Percentiles rank a stretch among this genome's conserved stretches.
phyloP scores from a whole-genome alignment of 2,888 invertebrate species.

The Sarcophaga carnaria region DNA sequence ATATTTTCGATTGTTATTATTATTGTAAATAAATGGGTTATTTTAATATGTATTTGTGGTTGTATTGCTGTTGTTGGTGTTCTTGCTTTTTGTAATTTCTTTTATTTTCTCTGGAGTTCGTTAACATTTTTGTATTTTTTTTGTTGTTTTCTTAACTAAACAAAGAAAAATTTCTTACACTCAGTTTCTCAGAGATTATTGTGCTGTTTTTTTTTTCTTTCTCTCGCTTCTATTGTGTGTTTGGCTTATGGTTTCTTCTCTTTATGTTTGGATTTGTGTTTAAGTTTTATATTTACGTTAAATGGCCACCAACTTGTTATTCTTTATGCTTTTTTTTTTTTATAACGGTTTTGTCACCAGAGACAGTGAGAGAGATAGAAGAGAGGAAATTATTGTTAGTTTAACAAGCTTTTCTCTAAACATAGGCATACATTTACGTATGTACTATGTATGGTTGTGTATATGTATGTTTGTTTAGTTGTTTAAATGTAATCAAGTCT shows the following conservation, averaged over 20 bases:
- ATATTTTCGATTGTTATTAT: conserved; percentile 40
- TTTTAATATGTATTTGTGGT: conserved; percentile 20
- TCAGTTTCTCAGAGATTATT: background rate
- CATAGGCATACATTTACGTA: no score
- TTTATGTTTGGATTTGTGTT: background rate
- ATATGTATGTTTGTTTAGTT: background rate
- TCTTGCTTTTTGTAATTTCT: conserved; percentile 13
- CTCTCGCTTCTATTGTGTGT: background rate
- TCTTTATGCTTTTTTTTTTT: conserved; percentile 3
- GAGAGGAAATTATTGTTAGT: no score
- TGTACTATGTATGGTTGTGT: background rate
- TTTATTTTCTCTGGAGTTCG: conserved; percentile 57
- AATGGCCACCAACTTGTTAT: conserved; percentile 35
- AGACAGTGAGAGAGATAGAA: no score
- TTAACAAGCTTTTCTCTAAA: no score
- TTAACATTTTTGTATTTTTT: conserved; percentile 44
- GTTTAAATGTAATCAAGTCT: background rate
- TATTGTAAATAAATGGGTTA: conserved; percentile 51
- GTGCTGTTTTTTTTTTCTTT: background rate
- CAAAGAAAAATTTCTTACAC: conserved; percentile 43
- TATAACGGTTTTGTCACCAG: background rate
- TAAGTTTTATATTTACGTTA: background rate
- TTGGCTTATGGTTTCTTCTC: background rate
- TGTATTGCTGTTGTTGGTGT: conserved; percentile 26
- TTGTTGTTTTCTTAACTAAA: conserved; percentile 28